These are phyloP conservation scores for Sphaerophoria taeniata DNA, from an alignment of 2,888 invertebrate species.

Conservation along the genomic window DNA sequence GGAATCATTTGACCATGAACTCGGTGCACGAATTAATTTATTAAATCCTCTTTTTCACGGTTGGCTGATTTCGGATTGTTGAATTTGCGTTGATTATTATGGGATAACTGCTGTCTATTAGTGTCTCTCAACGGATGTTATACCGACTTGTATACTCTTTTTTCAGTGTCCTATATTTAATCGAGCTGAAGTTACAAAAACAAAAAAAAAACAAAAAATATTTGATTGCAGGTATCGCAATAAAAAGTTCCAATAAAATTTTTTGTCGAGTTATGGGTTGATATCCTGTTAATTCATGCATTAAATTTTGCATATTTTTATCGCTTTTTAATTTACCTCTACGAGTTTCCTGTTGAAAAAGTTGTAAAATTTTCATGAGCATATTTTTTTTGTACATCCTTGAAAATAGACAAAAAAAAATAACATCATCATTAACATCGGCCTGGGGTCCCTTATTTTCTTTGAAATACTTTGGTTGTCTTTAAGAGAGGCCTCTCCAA, in stretches of 20 bases:
- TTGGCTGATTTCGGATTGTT: constrained; percentile 57
- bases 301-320: constrained; percentile 45
- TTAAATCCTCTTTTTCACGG: constrained; percentile 58
- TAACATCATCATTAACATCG: background rate
- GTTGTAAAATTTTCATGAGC: no score
- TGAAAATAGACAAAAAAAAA: no score
- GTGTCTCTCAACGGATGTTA: constrained; percentile 16
- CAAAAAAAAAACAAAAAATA: background rate
- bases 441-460: background rate
- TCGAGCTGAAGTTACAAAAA: constrained; percentile 15
- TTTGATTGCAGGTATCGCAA: background rate
- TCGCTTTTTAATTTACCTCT: background rate
- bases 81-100: constrained; percentile 54
- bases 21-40: constrained; percentile 44
- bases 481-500: background rate
- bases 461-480: background rate
- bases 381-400: no score
- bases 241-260: background rate
- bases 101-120: constrained; percentile 43
- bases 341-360: no score
- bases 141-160: background rate
- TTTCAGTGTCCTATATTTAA: constrained; percentile 19
- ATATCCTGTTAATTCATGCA: constrained; percentile 57
- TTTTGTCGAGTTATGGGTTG: background rate
- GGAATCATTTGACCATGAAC: constrained; percentile 67